Evolutionary conservation across 2,888 invertebrate genomes (phyloP).

Genomic region (Apoderus coryli): DNA sequence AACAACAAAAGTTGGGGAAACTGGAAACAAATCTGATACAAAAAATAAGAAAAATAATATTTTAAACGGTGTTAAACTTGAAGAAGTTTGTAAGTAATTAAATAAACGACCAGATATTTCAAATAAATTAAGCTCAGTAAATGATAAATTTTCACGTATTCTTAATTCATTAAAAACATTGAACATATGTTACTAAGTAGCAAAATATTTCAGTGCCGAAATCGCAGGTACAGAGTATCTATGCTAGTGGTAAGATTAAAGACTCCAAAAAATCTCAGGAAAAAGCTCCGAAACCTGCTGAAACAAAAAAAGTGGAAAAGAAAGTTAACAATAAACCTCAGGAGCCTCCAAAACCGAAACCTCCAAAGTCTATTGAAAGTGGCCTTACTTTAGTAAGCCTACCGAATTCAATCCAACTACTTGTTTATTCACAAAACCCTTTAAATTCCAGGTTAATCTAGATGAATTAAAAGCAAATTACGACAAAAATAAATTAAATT

Average conservation of each 20-base stretch:
- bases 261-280: slow-evolving; percentile 38
- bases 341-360: slow-evolving; percentile 42
- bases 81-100: slow-evolving; percentile 54
- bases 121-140: too few species aligned
- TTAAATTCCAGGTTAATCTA: slow-evolving; percentile 41
- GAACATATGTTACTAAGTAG: too few species aligned
- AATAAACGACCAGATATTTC: too few species aligned
- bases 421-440: slow-evolving; percentile 2
- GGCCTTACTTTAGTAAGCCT: slow-evolving; percentile 40
- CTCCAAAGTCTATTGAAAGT: slow-evolving; percentile 50
- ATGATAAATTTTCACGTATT: slow-evolving; percentile 4
- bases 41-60: slow-evolving; percentile 34
- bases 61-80: slow-evolving; percentile 45
- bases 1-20: slow-evolving; percentile 33
- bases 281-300: slow-evolving; percentile 30
- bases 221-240: slow-evolving; percentile 52
- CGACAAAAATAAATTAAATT: slow-evolving; percentile 45
- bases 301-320: slow-evolving; percentile 37
- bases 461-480: slow-evolving; percentile 39
- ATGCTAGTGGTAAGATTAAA: slow-evolving; percentile 46
- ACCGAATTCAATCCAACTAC: background rate
- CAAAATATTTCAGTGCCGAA: slow-evolving; percentile 42
- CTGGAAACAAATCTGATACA: slow-evolving; percentile 24
- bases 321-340: slow-evolving; percentile 33
- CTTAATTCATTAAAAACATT: too few species aligned